Base-by-base conservation (phyloP, 2,113 vertebrate species). In the Brachyistius frenatus region DNA sequence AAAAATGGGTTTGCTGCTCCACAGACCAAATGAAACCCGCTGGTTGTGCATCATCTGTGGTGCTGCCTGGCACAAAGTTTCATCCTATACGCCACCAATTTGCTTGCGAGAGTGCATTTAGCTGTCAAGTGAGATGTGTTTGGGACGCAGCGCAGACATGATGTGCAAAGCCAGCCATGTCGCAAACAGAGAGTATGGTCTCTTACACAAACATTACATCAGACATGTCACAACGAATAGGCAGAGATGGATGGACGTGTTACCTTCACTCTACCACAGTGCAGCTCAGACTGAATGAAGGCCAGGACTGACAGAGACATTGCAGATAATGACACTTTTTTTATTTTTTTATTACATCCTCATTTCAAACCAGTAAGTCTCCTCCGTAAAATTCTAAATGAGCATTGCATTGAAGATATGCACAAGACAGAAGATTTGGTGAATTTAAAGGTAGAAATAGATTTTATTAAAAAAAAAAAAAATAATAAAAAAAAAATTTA, bases 191-290 rank as follows among this genome's bases (percentile, higher is more conserved):
- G 73, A 81, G 31, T 52, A 50, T 44, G 78, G 64, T 33, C 7
- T 37, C 81, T 85, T 89, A 83, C 85, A 80, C 86, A 83, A 82
- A 85, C 77, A 80, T 92, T 90, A 86, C 89, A 88, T 88, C 86
- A 89, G 80, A 76, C 64, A 1, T 73, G 79, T 88, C 87, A 83
- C 78, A 56, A 69, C 1, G 10, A 52, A 74, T 66, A 57, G 52
- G 56, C 54, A 68, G 65, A 65, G 80, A 86, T 37, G 67, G 80
- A 83, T 53, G 53, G 64, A 62, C 35, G 55, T 63, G 74, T 78
- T 72, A 53, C 65, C 78, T 71, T 72, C 33, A 37, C 49, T 66
- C 47, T 39, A 10, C 31, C 30, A 61, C 32, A 9, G n/a, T 31
- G 66, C 65, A 14, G 66, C 60, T 52, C 69, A 72, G 52, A 73